phyloP scores from a whole-genome alignment of 2,797 vertebrate genomes.

The Vireo griseus region DNA sequence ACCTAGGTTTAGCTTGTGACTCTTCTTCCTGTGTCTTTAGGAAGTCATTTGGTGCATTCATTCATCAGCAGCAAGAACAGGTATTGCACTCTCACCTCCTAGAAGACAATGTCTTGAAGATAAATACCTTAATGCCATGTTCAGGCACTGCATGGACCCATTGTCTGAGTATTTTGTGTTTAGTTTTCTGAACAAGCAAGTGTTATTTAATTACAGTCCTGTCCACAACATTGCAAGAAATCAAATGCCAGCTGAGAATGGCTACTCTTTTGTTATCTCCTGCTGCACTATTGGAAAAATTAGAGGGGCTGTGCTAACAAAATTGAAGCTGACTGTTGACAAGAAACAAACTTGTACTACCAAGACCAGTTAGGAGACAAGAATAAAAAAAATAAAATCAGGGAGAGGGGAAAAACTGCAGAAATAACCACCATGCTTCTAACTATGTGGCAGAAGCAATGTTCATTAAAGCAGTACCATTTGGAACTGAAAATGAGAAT shows the following conservation, averaged over 20 bases:
- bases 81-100: not conserved
- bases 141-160: not conserved
- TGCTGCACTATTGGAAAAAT: not conserved
- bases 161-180: not conserved
- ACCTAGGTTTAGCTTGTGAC: not conserved
- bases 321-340: not conserved
- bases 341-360: not conserved
- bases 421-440: not conserved
- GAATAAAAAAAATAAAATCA: not conserved
- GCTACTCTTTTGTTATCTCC: not conserved
- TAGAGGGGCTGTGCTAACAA: not conserved
- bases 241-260: not conserved
- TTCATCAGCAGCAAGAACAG: not conserved
- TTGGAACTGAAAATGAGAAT: not conserved
- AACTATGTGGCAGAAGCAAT: not conserved
- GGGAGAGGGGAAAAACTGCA: fast-evolving
- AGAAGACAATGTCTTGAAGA: not conserved
- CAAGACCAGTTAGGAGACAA: not conserved
- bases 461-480: not conserved
- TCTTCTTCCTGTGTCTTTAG: not conserved
- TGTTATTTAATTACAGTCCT: not conserved
- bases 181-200: not conserved
- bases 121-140: not conserved
- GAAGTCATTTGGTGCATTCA: not conserved
- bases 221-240: not conserved